A percentile compares a stretch with the other conserved stretches of the same genome.
Evolutionary conservation across 2,797 vertebrate genomes (phyloP).

Genomic region (Gephyroberyx darwinii): DNA sequence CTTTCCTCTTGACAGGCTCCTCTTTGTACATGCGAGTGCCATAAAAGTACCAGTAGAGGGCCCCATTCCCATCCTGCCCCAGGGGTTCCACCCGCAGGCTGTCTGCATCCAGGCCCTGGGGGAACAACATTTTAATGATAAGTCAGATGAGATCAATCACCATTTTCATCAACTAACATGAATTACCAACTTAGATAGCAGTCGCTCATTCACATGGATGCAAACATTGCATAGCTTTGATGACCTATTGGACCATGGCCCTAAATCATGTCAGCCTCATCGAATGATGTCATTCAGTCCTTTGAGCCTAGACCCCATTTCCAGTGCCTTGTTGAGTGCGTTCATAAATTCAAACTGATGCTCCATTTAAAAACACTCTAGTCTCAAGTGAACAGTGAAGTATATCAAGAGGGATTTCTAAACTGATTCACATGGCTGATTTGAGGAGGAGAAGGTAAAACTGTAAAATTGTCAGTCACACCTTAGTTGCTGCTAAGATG

Average conservation of each 20-base stretch:
- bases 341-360: conserved; percentile 23
- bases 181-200: not conserved
- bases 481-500: not conserved
- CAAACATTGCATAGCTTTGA: not conserved
- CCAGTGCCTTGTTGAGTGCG: conserved; percentile 8
- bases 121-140: conserved; percentile 1
- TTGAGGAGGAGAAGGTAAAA: conserved; percentile 3
- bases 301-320: conserved; percentile 16
- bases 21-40: conserved; percentile 98
- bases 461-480: conserved; percentile 17
- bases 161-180: not conserved
- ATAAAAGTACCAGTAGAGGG: conserved; percentile 99
- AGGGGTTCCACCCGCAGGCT: conserved; percentile 95
- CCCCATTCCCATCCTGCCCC: conserved; percentile 92
- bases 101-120: conserved; percentile 93
- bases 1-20: conserved; percentile 78
- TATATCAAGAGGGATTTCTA: conserved; percentile 2
- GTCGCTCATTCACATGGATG: not conserved
- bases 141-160: not conserved
- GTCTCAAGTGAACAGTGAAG: conserved; percentile 5
- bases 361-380: not conserved
- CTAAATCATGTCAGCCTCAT: conserved; percentile 3
- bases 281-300: conserved; percentile 40
- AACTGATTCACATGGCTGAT: not conserved
- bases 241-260: not conserved